phyloP scores from a whole-genome alignment of 2,888 invertebrate genomes.

The Microdon myrmicae region DNA sequence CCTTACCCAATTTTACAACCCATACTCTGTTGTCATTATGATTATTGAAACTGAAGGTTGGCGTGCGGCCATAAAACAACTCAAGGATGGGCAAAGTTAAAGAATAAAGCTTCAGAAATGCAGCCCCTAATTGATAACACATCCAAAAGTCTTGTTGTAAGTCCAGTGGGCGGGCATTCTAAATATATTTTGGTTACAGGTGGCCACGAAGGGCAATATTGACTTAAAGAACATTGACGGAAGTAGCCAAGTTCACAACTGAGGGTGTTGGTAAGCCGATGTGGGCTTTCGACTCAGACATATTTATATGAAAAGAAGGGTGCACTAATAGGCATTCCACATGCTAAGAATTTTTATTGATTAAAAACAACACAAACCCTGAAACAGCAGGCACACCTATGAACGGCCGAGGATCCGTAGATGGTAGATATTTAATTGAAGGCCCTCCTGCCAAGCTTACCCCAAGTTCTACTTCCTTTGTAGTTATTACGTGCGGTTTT shows the following conservation, averaged over 20 bases:
- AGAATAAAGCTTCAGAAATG: conserved; percentile 9
- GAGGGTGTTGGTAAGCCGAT: not conserved
- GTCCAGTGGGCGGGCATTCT: too few relatives aligned
- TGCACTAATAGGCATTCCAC: conserved; percentile 30
- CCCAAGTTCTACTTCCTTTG: too few relatives aligned
- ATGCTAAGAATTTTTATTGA: conserved; percentile 27
- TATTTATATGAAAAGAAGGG: conserved; percentile 19
- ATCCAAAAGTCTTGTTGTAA: too few relatives aligned
- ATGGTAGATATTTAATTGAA: conserved; percentile 8
- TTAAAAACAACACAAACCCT: conserved; percentile 27
- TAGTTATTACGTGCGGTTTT: too few relatives aligned
- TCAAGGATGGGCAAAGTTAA: conserved; percentile 2
- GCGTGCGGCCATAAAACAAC: not conserved
- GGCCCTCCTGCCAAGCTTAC: too few relatives aligned
- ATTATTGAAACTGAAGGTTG: conserved; percentile 35
- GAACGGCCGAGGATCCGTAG: not conserved
- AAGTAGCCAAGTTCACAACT: not conserved
- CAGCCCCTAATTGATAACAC: conserved; percentile 30
- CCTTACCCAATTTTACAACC: too few relatives aligned
- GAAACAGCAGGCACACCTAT: conserved; percentile 18
- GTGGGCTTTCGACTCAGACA: conserved; percentile 16
- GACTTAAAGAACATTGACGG: conserved; percentile 1
- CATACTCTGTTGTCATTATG: conserved; percentile 35
- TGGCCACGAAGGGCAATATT: conserved; percentile 19
- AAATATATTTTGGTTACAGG: conserved; percentile 35